Base-by-base conservation (phyloP, 1,140 invertebrate species). In the Drosophila arawakana region DNA sequence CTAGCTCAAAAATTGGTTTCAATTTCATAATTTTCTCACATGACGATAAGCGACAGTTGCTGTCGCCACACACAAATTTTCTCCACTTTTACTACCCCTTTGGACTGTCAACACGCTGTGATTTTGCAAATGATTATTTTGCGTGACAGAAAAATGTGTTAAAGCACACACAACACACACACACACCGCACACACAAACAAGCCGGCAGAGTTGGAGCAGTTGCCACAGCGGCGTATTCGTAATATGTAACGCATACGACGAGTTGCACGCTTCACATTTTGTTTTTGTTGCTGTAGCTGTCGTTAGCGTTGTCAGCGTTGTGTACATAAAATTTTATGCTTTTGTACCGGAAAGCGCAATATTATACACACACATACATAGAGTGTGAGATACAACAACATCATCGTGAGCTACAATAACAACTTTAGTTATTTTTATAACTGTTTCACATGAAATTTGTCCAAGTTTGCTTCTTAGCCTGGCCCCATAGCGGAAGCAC, bases 61-160 rank as follows among this genome's bases (percentile, higher is more conserved):
- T 72, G 54, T 84, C 41, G 50, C 47, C 66, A 76, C 74, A 70
- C 60, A 50, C 52, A 59, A 18, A 41, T 18, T 18, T 18, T 21
- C 11, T 59, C 50, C 58, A 49, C 58, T 46, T 44, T 44, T n/a
- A 0, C 46, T 30, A 18, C 60, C 34, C 13, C 54, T 58, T 2
- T 30, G 25, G 44, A 25, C 71, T 88, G 82, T 88, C 83, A 82
- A 62, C 76, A 61, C 76, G 58, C 72, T 62, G 83, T 88, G 82
- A 86, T 86, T 86, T 86, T 88, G 82, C 82, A 86, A 86, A 86
- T 82, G 82, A 86, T 88, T 88, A 86, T 88, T 86, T 86, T 86
- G 83, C 83, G 83, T 86, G 83, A 86, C 83, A 86, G 83, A 86
- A 82, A 86, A 86, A 86, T 86, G 83, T 86, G 83, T 86, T 88